Base-by-base conservation (phyloP, 2,888 invertebrate genomes). In the Nomada hirtipes region DNA sequence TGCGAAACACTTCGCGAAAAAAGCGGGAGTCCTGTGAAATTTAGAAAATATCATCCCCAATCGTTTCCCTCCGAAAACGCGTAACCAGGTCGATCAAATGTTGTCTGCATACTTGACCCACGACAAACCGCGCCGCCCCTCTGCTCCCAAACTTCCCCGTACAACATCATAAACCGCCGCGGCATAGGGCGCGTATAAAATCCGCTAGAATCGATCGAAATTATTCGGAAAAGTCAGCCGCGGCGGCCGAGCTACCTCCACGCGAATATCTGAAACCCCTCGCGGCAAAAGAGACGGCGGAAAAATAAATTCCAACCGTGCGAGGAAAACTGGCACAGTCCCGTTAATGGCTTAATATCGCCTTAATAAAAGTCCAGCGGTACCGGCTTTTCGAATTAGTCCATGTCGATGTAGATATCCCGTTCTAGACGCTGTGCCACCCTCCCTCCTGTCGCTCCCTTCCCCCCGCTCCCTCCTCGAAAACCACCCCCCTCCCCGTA, bases 351-450 rank as follows among this genome's bases (percentile, higher is more conserved):
- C 63, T 73, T 60, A 63, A 71, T 78, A 67, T 79, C 65, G 78
- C 68, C 77, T 77, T 82, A 77, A 83, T 83, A 83, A 82, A 82
- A 83, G 69, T 82, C 72, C 72, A 36, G 2, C 23, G 53, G 47
- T 65, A 53, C 52, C 50, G 61, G 69, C 55, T 82, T 85, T 81
- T 87, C 79, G 86, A 88, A 85, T 88, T 87, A 88, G 80, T 77
- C 73, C 79, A 57, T 57, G 81, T 75, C 79, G 76, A 83, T 75
- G 64, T 76, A 77, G 82, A 75, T 77, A 76, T 73, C 67, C 55
- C 26, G 52, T 13, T 50, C 50, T 86, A 80, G 85, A 86, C 67
- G 68, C 15, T 61, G 1, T 53, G 1, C 29, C 55, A 18, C 50
- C 53, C 36, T 29, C 44, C 9, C 55, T 18, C n/a, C n/a, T 20